Evolutionary conservation across 35 echinoderm and acorn worm genomes (phyloP), one percentile per base, ranked within the genome.

Genomic region (Amphiura filiformis): DNA sequence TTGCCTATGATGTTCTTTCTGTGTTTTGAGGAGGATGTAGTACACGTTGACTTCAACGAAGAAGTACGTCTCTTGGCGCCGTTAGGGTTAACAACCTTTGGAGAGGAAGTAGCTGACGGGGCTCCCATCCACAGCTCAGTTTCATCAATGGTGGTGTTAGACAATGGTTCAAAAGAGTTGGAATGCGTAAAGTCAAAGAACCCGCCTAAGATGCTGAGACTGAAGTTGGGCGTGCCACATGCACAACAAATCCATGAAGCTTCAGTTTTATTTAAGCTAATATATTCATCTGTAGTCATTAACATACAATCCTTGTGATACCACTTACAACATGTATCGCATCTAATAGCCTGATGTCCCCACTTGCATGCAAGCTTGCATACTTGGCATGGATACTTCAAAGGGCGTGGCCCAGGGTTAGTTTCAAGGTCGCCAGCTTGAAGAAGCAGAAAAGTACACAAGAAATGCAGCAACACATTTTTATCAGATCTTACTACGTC

Each of bases 371-470:
- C 61, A n/a, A 70, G 61, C 2, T 70, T 5, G 26, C 61, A 70
- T 70, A 15, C 28, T n/a, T 70, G 61, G 26, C 61, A 70, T 1
- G 61, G 61, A n/a, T 70, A 70, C 26, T 70, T 70, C 28, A 30
- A 30, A 4, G 61, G 61, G 61, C 61, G 61, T 11, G 61, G 61
- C 9, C 61, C 61, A 2, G 61, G 61, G 28, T 70, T 70, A 26
- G 61, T 70, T 70, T 70, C 61, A 70, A 70, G 61, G 26, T 70
- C 61, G 26, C 61, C 61, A 70, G 61, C 61, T n/a, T 70, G 61
- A n/a, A n/a, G 61, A 11, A 70, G 61, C 9, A 70, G 28, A 23
- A 70, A 70, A 3, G 61, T 70, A 70, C 61, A 70, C 28, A 70
- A n/a, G 4, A 70, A 2, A 3, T 70, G 9, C 4, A 18, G 61